Base-by-base conservation (phyloP, 2,888 invertebrate genomes). In the Ormyrus thymus region DNA sequence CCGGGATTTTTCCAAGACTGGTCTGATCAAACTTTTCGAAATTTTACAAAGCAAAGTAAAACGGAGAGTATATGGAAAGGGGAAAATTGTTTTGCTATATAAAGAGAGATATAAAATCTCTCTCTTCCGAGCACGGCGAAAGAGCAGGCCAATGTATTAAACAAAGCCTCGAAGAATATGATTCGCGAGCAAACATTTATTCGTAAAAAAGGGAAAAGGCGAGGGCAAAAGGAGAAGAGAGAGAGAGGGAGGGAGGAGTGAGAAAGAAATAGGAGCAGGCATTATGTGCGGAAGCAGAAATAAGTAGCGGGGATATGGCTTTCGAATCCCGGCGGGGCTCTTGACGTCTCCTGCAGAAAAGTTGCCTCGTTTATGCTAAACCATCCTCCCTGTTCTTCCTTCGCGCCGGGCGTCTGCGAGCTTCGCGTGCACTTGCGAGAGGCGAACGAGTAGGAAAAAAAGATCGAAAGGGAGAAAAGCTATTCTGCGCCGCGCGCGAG, bases 291-390 rank as follows among this genome's bases (percentile, higher is more conserved):
- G 82, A 81, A 82, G 81, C 79, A 78, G 82, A 83, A 81, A 82
- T 83, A 82, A 81, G 80, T 76, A 78, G 76, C 75, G 45, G 11
- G 59, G 51, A 71, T 65, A 76, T 68, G 77, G 66, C 77, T 79
- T 81, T 79, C 82, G 81, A 82, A 83, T 84, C 83, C 84, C 83
- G 72, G 79, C 64, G 83, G 84, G 81, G 69, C 80, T 78, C 82
- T 83, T 77, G 79, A 73, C 78, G 82, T 82, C 78, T 78, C 70
- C 78, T 48, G 61, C 76, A 82, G 83, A 86, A 86, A 86, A 87
- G 84, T 86, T 86, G 84, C 82, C 84, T 84, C 86, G 84, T 86
- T 86, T 86, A 86, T 84, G 86, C 84, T 85, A 86, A 87, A 86
- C 86, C 84, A 83, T 84, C 82, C 77, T 74, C 74, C 74, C 71